Evolutionary conservation across 2,113 vertebrate species (phyloP), one percentile per base, ranked within the genome.

Genomic region (Cromileptes altivelis): DNA sequence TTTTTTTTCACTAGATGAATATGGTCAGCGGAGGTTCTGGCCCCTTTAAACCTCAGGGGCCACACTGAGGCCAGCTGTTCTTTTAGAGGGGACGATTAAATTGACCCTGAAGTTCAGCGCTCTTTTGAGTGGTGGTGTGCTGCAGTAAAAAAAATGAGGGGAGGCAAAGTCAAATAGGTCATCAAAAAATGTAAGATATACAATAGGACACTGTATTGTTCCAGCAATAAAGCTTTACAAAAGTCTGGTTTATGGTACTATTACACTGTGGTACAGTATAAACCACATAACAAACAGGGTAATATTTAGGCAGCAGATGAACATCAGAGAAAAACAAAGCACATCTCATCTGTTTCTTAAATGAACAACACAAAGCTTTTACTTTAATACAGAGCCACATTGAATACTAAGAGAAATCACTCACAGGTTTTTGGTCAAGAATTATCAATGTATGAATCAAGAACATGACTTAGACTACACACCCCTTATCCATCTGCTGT

Each of bases 61-160:
- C 42, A 25, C 45, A 33, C 19, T 45, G 61, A 4, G 17, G 40
- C 50, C 50, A 82, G 61, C 68, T 78, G 74, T 30, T 77, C 9
- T 17, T 58, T 50, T 42, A 30, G 45, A 47, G 33, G 33, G 12
- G 53, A 56, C 14, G 6, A 10, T 65, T 60, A 61, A 50, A 73
- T 15, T 61, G 47, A 78, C 62, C 55, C 33, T 68, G 75, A 84
- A 52, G 37, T 10, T 13, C 3, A 70, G 12, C 9, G 17, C 23
- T 63, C 13, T 3, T 74, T 61, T 68, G 12, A 17, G 19, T n/a
- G 12, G 49, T 53, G 52, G 18, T 1, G 18, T 0, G 63, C 2
- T 62, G 42, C 50, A 19, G 17, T 13, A 27, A 63, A 33, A 27
- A 17, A 49, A 7, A 3, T 8, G 25, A 3, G 12, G n/a, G n/a